A percentile compares a stretch with the other conserved stretches of the same genome.
Conservation (phyloP, 2,888 invertebrate species). For the Blera fallax region DNA sequence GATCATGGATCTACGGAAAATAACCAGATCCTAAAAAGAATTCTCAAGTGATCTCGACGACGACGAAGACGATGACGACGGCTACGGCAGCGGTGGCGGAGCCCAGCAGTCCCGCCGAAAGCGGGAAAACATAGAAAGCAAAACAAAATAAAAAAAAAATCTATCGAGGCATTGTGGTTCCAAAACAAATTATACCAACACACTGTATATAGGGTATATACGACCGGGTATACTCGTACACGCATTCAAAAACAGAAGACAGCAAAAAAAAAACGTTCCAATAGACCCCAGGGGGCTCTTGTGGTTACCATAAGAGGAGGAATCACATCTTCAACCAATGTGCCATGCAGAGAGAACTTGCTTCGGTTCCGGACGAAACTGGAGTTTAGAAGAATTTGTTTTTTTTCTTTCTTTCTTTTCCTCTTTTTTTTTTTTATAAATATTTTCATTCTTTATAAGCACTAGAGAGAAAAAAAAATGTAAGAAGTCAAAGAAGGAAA, state of each 20-base stretch:
- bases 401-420: constrained; percentile 11
- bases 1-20: constrained; percentile 71
- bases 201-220: constrained; percentile 50
- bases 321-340: constrained; percentile 69
- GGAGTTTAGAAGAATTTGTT: constrained; percentile 66
- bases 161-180: constrained; percentile 63
- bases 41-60: constrained; percentile 69
- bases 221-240: neutral
- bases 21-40: constrained; percentile 73
- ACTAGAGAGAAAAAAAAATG: constrained; percentile 36
- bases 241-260: constrained; percentile 21
- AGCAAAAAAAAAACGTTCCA: constrained; percentile 55
- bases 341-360: constrained; percentile 61
- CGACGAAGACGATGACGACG: neutral
- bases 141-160: constrained; percentile 58
- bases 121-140: constrained; percentile 58
- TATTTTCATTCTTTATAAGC: constrained; percentile 67
- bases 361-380: constrained; percentile 69
- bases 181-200: constrained; percentile 71
- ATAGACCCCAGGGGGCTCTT: constrained; percentile 72
- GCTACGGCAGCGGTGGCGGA: neutral
- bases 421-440: constrained; percentile 49
- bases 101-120: constrained; percentile 50
- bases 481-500: constrained; percentile 61
- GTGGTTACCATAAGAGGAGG: constrained; percentile 71